Evolutionary conservation across 2,888 invertebrate species (phyloP).

Genomic region (Clostera curtula): DNA sequence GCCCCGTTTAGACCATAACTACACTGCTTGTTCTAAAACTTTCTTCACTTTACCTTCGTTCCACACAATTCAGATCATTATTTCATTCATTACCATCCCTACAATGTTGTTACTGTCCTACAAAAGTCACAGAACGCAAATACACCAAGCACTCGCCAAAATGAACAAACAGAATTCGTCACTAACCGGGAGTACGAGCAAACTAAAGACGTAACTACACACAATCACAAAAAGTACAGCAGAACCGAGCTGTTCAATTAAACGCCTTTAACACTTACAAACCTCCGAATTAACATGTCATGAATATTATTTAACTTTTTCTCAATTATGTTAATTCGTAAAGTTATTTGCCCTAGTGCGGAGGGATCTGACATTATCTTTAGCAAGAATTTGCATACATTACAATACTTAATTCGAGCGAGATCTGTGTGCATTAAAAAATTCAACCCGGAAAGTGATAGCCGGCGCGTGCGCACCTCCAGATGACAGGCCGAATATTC

Average conservation of each 20-base stretch:
- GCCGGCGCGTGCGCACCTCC: slow-evolving; percentile 34
- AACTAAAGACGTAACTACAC: slow-evolving; percentile 24
- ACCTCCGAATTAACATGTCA: slow-evolving; percentile 65
- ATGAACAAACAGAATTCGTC: too few species aligned
- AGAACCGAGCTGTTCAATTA: slow-evolving; percentile 47
- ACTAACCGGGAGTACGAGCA: too few species aligned
- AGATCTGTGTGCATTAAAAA: slow-evolving; percentile 34
- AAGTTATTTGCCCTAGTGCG: slow-evolving; percentile 54
- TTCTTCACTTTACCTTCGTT: too few species aligned
- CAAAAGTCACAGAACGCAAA: too few species aligned
- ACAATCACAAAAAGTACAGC: slow-evolving; percentile 29
- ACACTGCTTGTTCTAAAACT: too few species aligned
- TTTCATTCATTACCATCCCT: too few species aligned
- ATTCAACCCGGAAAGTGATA: slow-evolving; percentile 38
- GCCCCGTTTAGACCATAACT: too few species aligned
- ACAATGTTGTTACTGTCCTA: too few species aligned
- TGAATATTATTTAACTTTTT: slow-evolving; percentile 69
- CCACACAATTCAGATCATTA: too few species aligned
- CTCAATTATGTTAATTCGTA: slow-evolving; percentile 53
- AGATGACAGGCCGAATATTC: slow-evolving; percentile 34
- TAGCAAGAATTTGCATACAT: slow-evolving; percentile 59
- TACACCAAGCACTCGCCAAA: too few species aligned
- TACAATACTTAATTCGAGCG: slow-evolving; percentile 52
- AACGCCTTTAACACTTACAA: slow-evolving; percentile 56
- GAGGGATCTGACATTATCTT: slow-evolving; percentile 50